Base-by-base conservation (phyloP, 2,888 invertebrate genomes). In the Apotomis betuletana region DNA sequence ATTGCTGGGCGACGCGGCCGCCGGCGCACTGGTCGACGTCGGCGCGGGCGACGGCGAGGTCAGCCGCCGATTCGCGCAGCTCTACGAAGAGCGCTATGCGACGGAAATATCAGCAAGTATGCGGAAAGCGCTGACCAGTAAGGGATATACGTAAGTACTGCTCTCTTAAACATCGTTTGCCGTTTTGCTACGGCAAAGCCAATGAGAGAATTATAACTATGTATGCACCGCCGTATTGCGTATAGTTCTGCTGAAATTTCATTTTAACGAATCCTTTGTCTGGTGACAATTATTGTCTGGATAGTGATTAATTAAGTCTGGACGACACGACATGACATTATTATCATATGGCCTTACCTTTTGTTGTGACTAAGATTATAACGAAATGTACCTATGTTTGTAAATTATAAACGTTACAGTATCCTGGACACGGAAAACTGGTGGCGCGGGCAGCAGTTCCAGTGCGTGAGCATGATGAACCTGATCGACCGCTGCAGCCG, bases 1-100 rank as follows among this genome's bases (percentile, higher is more conserved):
- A 70, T 90, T 98, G 77, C 90, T 97, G 77, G 87, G 87, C 63
- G 84, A 83, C 4, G 85, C 87, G 59, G 76, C 75, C 27, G 70
- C 78, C 44, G 86, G 85, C 59, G 90, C 95, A 8, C 84, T 96
- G 57, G 93, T 99, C 62, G 99, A 99, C 92, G 94, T 99, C 68
- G 99, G 99, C 62, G 99, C 99, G 3, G 99, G 99, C 1, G 99
- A 99, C 91, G 99, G 99, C 0, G 96, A 97, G 83, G 98, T 99
- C 67, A 99, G 99, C 55, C 94, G 96, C 15, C 95, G 96, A 73
- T 95, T 99, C 89, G 95, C 96, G 0, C 94, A 95, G 67, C 94
- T 97, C 75, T 98, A 96, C 91, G 87, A 94, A 5, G 91, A 94
- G 69, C 95, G 97, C 59, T 97, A 96, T 89, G 98, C 96, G 68